Evolutionary conservation across 2,113 vertebrate species (phyloP).

Genomic region (Ellobius talpinus): DNA sequence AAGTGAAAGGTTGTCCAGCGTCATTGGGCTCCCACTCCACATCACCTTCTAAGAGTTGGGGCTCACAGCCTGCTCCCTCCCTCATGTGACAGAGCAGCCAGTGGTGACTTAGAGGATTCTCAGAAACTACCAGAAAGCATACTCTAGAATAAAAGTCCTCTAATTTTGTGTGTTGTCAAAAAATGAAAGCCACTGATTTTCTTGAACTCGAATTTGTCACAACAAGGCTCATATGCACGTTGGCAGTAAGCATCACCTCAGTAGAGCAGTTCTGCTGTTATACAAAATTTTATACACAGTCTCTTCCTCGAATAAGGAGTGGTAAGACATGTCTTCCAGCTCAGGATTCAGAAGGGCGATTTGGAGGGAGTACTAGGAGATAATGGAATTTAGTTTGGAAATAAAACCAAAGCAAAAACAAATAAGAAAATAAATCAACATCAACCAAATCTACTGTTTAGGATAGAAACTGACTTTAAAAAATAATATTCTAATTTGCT

Average conservation of each 20-base stretch:
- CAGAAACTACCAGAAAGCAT: neutral
- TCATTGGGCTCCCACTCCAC: neutral
- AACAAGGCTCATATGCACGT: neutral
- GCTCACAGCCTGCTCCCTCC: neutral
- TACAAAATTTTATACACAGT: neutral
- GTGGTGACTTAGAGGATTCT: neutral
- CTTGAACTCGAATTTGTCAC: neutral
- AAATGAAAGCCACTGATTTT: neutral
- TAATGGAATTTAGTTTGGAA: no score
- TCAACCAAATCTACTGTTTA: neutral
- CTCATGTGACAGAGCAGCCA: neutral
- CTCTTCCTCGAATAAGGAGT: neutral
- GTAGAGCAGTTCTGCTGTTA: neutral
- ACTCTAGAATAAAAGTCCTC: neutral
- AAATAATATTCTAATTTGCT: slow-evolving; percentile 19
- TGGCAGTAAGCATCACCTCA: neutral
- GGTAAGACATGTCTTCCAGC: neutral
- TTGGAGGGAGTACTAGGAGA: no score
- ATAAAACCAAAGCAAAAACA: neutral
- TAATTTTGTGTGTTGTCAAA: neutral
- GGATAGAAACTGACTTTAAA: neutral
- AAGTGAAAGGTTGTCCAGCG: neutral
- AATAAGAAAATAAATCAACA: neutral
- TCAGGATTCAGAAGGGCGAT: neutral
- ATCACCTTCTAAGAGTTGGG: neutral